Evolutionary conservation across 2,888 invertebrate genomes (phyloP).

Genomic region (Leistus spinibarbis): DNA sequence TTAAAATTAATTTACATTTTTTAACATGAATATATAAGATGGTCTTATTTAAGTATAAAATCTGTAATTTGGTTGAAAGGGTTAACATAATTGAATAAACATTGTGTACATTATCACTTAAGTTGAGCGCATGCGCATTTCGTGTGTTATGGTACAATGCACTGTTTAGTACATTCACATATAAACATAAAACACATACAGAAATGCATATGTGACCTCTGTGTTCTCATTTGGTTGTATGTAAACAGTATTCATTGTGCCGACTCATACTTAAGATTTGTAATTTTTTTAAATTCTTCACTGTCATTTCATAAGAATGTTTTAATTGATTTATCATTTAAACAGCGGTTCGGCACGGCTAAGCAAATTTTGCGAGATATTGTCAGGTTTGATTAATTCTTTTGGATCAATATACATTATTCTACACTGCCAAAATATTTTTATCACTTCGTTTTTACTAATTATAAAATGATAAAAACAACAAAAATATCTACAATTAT

Average conservation of each 20-base stretch:
- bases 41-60: too few species aligned
- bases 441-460: too few species aligned
- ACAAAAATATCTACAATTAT: too few species aligned
- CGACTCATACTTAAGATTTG: not conserved
- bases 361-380: too few species aligned
- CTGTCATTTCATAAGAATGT: not conserved
- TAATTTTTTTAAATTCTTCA: not conserved
- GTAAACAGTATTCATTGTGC: slow-evolving; percentile 4
- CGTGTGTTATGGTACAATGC: not conserved
- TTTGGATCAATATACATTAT: too few species aligned
- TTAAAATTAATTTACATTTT: too few species aligned
- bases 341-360: too few species aligned
- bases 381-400: too few species aligned
- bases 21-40: too few species aligned
- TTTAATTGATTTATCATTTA: not conserved
- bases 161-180: not conserved
- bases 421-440: too few species aligned
- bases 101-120: not conserved
- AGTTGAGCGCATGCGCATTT: not conserved
- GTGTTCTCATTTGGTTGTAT: slow-evolving; percentile 1
- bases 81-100: not conserved
- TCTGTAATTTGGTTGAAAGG: not conserved
- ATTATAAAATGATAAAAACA: too few species aligned
- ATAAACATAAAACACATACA: not conserved
- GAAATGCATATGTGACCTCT: not conserved